These are phyloP conservation scores for Aspiorhynchus laticeps DNA, from an alignment of 2,113 vertebrate genomes.

Conservation along the genomic window DNA sequence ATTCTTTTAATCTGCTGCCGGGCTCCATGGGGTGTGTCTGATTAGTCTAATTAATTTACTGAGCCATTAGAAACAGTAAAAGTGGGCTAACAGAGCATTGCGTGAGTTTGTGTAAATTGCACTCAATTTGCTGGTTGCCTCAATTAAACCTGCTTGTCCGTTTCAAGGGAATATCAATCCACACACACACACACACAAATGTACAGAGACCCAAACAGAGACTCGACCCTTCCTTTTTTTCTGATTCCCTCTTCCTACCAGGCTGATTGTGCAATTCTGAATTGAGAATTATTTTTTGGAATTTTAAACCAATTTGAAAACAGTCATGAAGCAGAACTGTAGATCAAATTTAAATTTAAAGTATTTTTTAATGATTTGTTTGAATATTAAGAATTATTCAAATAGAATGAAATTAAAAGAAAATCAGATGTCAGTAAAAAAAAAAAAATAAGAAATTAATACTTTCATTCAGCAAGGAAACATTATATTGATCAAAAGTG, in stretches of 20 bases:
- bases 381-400: background rate
- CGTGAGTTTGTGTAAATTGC: slow-evolving; percentile 95
- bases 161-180: slow-evolving; percentile 88
- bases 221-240: background rate
- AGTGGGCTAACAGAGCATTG: slow-evolving; percentile 92
- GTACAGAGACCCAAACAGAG: background rate
- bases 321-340: background rate
- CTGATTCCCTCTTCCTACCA: background rate
- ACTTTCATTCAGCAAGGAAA: background rate
- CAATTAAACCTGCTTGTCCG: slow-evolving; percentile 93
- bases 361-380: background rate
- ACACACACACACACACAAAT: slow-evolving; percentile 69
- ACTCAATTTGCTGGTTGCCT: slow-evolving; percentile 93
- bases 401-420: background rate
- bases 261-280: background rate
- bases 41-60: slow-evolving; percentile 99
- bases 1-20: slow-evolving; percentile 95
- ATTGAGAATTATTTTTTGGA: background rate
- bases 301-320: background rate
- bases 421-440: background rate
- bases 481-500: background rate
- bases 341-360: background rate
- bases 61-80: slow-evolving; percentile 97
- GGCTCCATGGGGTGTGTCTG: slow-evolving; percentile 95
- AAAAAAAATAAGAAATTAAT: too few species aligned